Percentiles rank a stretch among this genome's conserved stretches.
phyloP scores from a whole-genome alignment of 2,888 invertebrate genomes.

The Myopa testacea region DNA sequence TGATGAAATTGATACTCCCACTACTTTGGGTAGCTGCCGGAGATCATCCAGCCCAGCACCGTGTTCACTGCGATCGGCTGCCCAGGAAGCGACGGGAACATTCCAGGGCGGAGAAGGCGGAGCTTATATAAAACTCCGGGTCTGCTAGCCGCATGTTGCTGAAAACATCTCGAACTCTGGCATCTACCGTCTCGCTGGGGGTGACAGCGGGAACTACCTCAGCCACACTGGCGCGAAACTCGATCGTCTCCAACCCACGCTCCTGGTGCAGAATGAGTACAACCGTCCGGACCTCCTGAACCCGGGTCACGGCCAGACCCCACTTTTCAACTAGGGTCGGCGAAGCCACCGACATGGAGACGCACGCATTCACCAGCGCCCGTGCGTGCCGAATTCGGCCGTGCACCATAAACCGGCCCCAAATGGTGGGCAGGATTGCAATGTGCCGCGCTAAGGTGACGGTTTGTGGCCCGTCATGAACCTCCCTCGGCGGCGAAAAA shows the following conservation, averaged over 20 bases:
- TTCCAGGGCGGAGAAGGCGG: neutral
- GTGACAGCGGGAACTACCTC: too few species aligned
- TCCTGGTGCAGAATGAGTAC: neutral
- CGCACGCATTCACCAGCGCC: neutral
- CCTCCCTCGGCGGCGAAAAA: too few species aligned
- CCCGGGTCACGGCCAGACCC: neutral
- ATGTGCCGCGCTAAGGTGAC: neutral
- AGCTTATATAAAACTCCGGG: neutral
- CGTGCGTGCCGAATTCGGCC: neutral
- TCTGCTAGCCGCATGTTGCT: neutral
- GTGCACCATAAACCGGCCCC: neutral
- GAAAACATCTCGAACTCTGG: neutral
- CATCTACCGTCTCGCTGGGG: too few species aligned
- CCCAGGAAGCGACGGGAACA: too few species aligned
- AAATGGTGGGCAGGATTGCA: neutral
- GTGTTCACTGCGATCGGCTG: too few species aligned
- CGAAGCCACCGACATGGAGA: neutral
- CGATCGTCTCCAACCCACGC: neutral
- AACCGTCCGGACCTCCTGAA: neutral
- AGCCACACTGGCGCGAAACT: neutral
- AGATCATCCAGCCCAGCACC: too few species aligned
- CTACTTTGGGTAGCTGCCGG: too few species aligned
- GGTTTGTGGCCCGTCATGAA: too few species aligned
- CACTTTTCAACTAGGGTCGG: neutral
- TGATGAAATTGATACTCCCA: too few species aligned